A percentile compares a stretch with the other conserved stretches of the same genome.
These are phyloP conservation scores for Orientallactaga bullata DNA, from an alignment of 2,113 vertebrate species.

Conservation along the genomic window DNA sequence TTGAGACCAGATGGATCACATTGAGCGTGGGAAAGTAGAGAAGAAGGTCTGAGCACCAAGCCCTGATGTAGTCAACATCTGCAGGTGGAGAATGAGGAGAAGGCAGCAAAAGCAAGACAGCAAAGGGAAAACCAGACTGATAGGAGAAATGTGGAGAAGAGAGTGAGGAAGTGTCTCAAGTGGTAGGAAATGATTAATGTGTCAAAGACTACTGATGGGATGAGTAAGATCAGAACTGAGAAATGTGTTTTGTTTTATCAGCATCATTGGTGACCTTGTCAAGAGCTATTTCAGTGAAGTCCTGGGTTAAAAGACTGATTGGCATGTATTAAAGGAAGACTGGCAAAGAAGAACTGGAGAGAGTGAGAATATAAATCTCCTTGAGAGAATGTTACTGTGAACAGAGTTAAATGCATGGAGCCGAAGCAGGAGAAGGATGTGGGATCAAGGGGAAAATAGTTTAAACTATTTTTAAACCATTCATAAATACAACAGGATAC, in stretches of 20 bases:
- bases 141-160: not conserved
- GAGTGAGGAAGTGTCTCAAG: not conserved
- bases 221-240: slow-evolving; percentile 28
- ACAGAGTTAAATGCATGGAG: not conserved
- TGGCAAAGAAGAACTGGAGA: not conserved
- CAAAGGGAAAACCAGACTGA: not conserved
- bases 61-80: not conserved
- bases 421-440: not conserved
- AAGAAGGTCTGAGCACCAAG: not conserved
- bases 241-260: not conserved
- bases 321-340: slow-evolving; percentile 16
- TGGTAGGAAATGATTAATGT: not conserved
- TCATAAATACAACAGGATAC: not conserved
- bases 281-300: slow-evolving; percentile 32
- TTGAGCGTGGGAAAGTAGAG: not conserved
- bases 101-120: not conserved
- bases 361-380: slow-evolving; percentile 26
- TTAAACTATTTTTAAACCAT: not conserved
- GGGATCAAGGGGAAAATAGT: not conserved
- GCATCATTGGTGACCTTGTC: slow-evolving; percentile 36
- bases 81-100: not conserved
- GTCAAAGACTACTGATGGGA: not conserved
- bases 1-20: no score
- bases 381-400: not conserved
- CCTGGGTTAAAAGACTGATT: slow-evolving; percentile 16